phyloP scores from a whole-genome alignment of 1,140 invertebrate species.

The Penaeus indicus region DNA sequence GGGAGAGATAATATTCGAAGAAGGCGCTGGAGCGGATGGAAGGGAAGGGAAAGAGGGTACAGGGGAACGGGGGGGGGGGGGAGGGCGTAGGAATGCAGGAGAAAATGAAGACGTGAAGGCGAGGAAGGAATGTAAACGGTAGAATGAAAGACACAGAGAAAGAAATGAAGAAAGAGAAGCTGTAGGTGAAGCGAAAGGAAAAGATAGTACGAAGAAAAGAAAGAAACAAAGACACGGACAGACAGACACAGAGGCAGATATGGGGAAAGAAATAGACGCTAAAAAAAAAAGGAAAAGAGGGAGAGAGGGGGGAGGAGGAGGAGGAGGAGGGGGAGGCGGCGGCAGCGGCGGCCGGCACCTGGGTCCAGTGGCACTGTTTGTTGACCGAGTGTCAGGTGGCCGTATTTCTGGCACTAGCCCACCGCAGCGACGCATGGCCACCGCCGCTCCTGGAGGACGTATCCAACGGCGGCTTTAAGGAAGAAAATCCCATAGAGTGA shows the following conservation, averaged over 20 bases:
- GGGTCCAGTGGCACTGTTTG: conserved; percentile 29
- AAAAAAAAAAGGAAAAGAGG: not conserved
- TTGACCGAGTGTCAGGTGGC: conserved; percentile 12
- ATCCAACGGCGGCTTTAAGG: no score
- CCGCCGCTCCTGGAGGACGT: no score
- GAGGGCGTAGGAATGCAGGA: no score
- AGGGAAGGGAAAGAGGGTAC: no score
- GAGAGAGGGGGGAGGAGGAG: not conserved
- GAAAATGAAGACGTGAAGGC: no score
- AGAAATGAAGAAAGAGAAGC: not conserved
- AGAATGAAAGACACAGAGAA: no score
- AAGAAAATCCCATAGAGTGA: no score
- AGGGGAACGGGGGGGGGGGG: no score
- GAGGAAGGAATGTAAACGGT: no score
- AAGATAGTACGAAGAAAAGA: not conserved
- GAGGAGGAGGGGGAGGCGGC: not conserved
- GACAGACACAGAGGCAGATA: not conserved
- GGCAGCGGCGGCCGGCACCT: not conserved
- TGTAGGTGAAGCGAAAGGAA: not conserved
- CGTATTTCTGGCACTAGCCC: not conserved
- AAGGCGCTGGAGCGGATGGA: no score
- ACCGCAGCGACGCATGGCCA: no score
- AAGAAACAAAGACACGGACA: not conserved
- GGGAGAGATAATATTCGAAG: not conserved
- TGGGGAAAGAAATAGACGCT: not conserved